phyloP scores from a whole-genome alignment of 2,797 vertebrate species.

The Scolopax bukidnonensis region DNA sequence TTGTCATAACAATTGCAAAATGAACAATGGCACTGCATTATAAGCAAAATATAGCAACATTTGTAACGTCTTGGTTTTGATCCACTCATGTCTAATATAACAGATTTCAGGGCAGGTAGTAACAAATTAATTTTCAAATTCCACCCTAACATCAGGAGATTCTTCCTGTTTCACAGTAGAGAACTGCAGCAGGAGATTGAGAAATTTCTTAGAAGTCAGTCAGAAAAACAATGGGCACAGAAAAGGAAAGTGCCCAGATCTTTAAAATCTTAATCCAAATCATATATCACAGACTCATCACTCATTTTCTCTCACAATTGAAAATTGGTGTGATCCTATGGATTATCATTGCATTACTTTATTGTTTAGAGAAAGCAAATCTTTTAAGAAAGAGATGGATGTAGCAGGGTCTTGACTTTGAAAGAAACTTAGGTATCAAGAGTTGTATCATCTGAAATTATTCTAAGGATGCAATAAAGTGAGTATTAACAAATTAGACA shows the following conservation, averaged over 20 bases:
- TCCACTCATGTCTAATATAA: not conserved
- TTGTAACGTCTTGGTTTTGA: not conserved
- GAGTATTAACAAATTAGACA: not conserved
- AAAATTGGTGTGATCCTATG: not conserved
- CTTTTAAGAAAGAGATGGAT: not conserved
- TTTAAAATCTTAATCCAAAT: not conserved
- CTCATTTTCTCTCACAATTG: not conserved
- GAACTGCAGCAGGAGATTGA: not conserved
- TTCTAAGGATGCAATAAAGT: not conserved
- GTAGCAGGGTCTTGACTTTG: not conserved
- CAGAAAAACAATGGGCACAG: not conserved
- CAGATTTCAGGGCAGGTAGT: not conserved
- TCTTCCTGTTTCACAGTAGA: not conserved
- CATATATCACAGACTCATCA: not conserved
- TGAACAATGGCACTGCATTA: not conserved
- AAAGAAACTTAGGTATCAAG: not conserved
- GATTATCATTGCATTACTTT: not conserved
- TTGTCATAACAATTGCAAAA: not conserved
- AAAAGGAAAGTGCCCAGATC: not conserved
- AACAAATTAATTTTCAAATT: not conserved
- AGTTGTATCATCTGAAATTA: not conserved
- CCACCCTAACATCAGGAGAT: not conserved
- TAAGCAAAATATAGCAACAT: not conserved
- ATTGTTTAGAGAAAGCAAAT: not conserved
- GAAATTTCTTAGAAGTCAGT: not conserved